These are phyloP conservation scores for Pomacea maculata DNA, from an alignment of 1,140 invertebrate species.

Conservation along the genomic window DNA sequence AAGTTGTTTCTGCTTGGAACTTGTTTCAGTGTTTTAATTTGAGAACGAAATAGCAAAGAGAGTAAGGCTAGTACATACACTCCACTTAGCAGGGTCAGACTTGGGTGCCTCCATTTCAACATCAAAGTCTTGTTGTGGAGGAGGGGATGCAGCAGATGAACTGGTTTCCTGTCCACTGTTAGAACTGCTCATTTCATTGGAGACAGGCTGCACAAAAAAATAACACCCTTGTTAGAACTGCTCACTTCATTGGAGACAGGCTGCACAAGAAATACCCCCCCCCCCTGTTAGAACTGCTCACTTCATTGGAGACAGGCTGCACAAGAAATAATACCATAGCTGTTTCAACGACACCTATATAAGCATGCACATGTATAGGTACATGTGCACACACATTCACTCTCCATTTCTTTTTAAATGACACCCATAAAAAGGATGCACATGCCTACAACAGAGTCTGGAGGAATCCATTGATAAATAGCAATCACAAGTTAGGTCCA, in stretches of 20 bases:
- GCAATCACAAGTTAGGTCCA: no score
- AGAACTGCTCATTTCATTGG: slow-evolving; percentile 42
- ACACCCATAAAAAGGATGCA: no score
- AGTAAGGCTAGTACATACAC: slow-evolving; percentile 66
- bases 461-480: no score
- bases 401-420: no score
- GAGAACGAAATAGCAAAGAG: background rate
- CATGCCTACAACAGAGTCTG: no score
- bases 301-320: slow-evolving; percentile 34
- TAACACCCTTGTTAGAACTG: slow-evolving; percentile 36
- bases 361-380: background rate
- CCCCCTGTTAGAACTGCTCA: slow-evolving; percentile 41
- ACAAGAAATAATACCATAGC: background rate
- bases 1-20: no score
- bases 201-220: slow-evolving; percentile 18
- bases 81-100: slow-evolving; percentile 81
- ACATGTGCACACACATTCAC: background rate
- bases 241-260: slow-evolving; percentile 33
- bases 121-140: slow-evolving; percentile 54
- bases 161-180: slow-evolving; percentile 49
- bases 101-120: slow-evolving; percentile 62
- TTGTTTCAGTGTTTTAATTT: no score
- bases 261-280: slow-evolving; percentile 15
- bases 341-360: no score
- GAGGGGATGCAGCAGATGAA: slow-evolving; percentile 47